Evolutionary conservation across 2,797 vertebrate species (phyloP), one percentile per base, ranked within the genome.

Genomic region (Hyperoplus lanceolatus): DNA sequence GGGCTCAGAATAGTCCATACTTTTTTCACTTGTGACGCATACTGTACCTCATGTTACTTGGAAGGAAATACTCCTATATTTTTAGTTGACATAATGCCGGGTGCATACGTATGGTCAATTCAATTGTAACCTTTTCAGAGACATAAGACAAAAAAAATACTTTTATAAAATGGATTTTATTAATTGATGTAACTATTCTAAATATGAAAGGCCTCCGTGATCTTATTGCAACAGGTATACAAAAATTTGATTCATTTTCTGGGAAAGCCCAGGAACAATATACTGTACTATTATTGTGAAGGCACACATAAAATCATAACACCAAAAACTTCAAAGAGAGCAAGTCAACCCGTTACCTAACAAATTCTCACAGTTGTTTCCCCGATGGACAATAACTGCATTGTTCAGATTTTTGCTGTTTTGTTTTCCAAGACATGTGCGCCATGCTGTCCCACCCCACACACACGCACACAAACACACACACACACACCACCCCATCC

Each of bases 351-450:
- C 29, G 18, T 64, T 82, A 49, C 59, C 74, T 63, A 50, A 79
- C 14, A 58, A 45, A 56, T 73, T 83, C 77, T 79, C 76, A 48
- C 16, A 41, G 38, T 39, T 56, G 54, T 10, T 55, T 83, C 87
- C 85, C 82, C 1, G 0, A 29, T 0, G 8, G 88, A 79, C 14
- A 46, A 38, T 8, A 83, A 51, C 54, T 51, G 66, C 72, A 58
- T 63, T 59, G 77, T 83, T 90, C 59, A 71, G 48, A 79, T 89
- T 80, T 89, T 80, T 70, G 75, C 70, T 29, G 68, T 73, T 89
- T 82, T 60, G 62, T 71, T 80, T 29, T 71, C 66, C 12, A 54
- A 73, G 73, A 73, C 73, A 65, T 48, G 42, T 55, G 55, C 63
- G 43, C 29, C 3, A 29, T 29, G 3, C 3, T 29, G 29, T 29